Evolutionary conservation across 1,140 invertebrate species (phyloP), one percentile per base, ranked within the genome.

Genomic region (Leptonema lineaticorne): DNA sequence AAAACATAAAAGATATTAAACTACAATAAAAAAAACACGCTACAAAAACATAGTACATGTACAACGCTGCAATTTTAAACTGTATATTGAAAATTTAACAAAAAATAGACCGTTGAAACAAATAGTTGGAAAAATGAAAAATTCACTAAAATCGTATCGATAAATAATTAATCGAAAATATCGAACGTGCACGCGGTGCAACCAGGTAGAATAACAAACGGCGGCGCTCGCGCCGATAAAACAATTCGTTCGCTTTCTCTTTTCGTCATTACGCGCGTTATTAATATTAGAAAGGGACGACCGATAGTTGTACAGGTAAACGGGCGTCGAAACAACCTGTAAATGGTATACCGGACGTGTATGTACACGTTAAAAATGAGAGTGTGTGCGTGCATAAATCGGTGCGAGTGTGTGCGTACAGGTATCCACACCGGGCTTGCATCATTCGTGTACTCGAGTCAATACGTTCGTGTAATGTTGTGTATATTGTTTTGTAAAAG

Each of bases 151-250:
- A 41, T 14, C 2, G 9, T 16, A 11, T 11, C 2, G 16, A 41
- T 14, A 2, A 4, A 41, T 14, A 41, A 1, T 11, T 11, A 41
- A 9, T 41, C 1, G 2, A 9, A 11, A 16, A 41, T 64, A 29
- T 29, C 18, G 26, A 50, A 50, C 41, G 62, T 50, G 45, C 14
- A 33, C 9, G 59, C 2, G 62, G 41, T 29, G 4, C 62, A 1
- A 27, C 11, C 20, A 30, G 20, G 24, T 53, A 29, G 26, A 41
- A 5, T 50, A 4, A 64, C 41, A 28, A 26, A 11, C n/a, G 24
- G 5, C 18, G 41, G 46, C 62, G 62, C 46, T 14, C 26, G 62
- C 62, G 62, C 62, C 18, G 46, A 45, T 50, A 33, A 64, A 46
- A 64, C 62, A 64, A 64, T 64, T 22, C 24, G 7, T 18, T 14